Percentiles rank a stretch among this genome's conserved stretches.
These are phyloP conservation scores for Heliconius congener DNA, from an alignment of 1,140 invertebrate species.

Conservation along the genomic window DNA sequence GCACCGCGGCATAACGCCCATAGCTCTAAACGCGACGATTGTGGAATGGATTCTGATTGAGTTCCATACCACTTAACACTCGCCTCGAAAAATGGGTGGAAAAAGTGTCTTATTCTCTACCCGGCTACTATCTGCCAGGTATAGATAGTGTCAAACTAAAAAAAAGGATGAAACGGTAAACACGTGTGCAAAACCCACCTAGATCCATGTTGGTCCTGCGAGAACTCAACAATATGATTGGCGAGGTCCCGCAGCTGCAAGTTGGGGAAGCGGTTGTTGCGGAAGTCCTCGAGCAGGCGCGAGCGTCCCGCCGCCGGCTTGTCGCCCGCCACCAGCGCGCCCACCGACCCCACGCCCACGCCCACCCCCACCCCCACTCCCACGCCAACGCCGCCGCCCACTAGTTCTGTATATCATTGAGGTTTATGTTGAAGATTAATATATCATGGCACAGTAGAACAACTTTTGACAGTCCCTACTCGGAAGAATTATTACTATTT, in stretches of 20 bases:
- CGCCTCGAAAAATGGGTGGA: too few relatives aligned
- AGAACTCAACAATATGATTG: conserved; percentile 98
- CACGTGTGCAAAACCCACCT: conserved; percentile 72
- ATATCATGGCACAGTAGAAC: not conserved
- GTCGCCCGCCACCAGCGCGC: conserved; percentile 69
- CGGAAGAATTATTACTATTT: too few relatives aligned
- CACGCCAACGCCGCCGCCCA: conserved; percentile 59
- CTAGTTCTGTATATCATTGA: conserved; percentile 53
- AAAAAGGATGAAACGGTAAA: not conserved
- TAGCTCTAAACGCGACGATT: too few relatives aligned
- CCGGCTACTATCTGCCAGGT: too few relatives aligned
- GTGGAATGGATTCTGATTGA: too few relatives aligned
- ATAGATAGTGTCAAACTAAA: too few relatives aligned
- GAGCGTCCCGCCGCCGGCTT: conserved; percentile 89
- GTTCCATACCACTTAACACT: too few relatives aligned
- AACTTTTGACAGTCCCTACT: not conserved
- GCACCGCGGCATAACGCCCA: too few relatives aligned
- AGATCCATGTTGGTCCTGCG: conserved; percentile 99
- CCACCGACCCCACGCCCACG: conserved; percentile 59
- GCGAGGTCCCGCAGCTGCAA: conserved; percentile 98
- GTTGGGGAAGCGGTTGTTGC: conserved; percentile 95
- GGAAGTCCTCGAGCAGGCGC: conserved; percentile 95
- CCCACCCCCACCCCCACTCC: conserved; percentile 53
- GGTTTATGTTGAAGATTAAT: not conserved
- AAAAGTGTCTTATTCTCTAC: too few relatives aligned